A percentile compares a stretch with the other conserved stretches of the same genome.
Conservation (phyloP, 2,888 invertebrate species). For the Pristionchus arcanus region DNA sequence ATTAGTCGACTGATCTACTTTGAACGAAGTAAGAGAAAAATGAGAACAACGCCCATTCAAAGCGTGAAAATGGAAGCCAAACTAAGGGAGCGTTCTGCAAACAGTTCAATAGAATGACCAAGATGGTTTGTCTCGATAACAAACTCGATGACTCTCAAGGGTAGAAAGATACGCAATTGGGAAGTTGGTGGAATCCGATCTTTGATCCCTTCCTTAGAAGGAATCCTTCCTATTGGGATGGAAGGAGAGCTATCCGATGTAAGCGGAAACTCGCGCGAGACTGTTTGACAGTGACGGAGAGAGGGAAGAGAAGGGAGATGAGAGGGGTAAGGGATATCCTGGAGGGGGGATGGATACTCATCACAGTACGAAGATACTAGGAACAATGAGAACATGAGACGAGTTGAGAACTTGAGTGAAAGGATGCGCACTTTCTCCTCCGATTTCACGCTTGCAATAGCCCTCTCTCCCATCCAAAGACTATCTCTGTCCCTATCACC, state of each 20-base stretch:
- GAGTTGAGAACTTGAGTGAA: slow-evolving; percentile 13
- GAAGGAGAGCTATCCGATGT: background rate
- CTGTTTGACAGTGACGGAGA: slow-evolving; percentile 28
- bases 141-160: background rate
- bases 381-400: background rate
- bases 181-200: background rate
- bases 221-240: background rate
- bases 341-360: background rate
- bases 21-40: background rate
- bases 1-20: slow-evolving; percentile 27
- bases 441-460: slow-evolving; percentile 31
- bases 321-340: background rate
- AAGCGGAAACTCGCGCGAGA: slow-evolving; percentile 24
- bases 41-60: background rate
- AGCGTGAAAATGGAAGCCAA: background rate
- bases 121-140: background rate
- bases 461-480: background rate
- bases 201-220: background rate
- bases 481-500: background rate
- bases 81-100: background rate
- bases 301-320: slow-evolving; percentile 2
- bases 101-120: background rate
- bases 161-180: background rate
- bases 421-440: background rate
- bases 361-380: background rate